phyloP scores from a whole-genome alignment of 2,113 vertebrate species.

The human region GRCh38 chr3:86400001-86400500 shows the following conservation, averaged over 20 bases:
- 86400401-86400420: neutral
- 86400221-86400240: neutral
- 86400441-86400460: neutral
- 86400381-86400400: neutral
- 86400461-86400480: neutral
- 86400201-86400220: neutral
- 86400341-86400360: neutral
- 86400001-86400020: neutral
- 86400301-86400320: neutral
- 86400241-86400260: neutral
- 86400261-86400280: neutral
- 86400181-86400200: neutral
- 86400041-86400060: neutral
- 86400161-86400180: neutral
- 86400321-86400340: neutral
- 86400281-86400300: neutral
- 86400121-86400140: neutral
- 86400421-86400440: neutral
- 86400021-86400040: neutral
- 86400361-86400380: neutral
- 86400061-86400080: neutral
- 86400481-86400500: neutral
- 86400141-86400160: neutral
- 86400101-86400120: neutral
- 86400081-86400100: neutral